These are phyloP conservation scores for Megaceryle alcyon DNA, from an alignment of 2,797 vertebrate species.

Conservation along the genomic window DNA sequence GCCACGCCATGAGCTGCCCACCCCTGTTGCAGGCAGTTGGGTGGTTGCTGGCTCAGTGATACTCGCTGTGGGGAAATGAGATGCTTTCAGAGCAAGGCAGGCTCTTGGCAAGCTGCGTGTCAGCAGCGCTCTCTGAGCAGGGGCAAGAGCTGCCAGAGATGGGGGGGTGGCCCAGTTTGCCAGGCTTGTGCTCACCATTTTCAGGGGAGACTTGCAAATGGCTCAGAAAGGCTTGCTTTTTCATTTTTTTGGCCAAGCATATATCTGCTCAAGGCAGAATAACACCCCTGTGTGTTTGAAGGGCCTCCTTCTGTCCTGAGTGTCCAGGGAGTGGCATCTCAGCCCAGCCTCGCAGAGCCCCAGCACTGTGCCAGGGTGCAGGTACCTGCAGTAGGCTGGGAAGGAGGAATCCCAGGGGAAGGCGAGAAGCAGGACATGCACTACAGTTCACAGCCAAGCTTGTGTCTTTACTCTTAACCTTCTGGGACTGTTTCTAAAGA, in stretches of 20 bases:
- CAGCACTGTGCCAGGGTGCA: background rate
- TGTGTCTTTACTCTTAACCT: background rate
- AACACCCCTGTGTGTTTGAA: background rate
- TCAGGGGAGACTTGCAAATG: background rate
- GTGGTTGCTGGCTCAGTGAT: background rate
- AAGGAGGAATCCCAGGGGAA: background rate
- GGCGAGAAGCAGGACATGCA: background rate
- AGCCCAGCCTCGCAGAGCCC: background rate
- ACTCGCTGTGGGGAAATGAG: background rate
- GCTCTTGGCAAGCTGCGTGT: background rate
- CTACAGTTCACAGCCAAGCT: background rate
- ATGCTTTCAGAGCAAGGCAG: background rate
- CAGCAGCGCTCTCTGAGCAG: background rate
- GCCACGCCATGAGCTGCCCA: rapidly evolving
- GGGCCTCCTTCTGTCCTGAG: background rate
- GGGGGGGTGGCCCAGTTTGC: background rate
- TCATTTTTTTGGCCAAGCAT: background rate
- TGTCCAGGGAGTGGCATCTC: background rate
- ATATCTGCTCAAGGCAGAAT: background rate
- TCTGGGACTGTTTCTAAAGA: background rate
- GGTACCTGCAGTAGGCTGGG: background rate
- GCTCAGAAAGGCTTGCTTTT: background rate
- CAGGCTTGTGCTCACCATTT: background rate
- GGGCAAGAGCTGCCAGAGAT: background rate
- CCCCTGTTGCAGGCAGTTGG: background rate